These are phyloP conservation scores for Elymnias hypermnestra DNA, from an alignment of 1,140 invertebrate species.

Conservation along the genomic window DNA sequence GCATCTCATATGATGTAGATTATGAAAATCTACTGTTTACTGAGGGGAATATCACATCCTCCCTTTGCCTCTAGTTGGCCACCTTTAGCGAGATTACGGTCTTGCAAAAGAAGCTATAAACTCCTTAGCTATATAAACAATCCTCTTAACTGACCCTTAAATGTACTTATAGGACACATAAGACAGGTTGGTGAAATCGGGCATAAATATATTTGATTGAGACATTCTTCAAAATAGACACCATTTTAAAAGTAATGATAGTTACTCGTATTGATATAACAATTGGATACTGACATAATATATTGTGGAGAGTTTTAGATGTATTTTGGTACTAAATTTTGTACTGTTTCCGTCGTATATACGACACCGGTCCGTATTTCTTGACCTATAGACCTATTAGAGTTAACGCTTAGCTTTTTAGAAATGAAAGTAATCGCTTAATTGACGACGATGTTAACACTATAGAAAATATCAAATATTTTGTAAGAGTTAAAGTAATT, in stretches of 20 bases:
- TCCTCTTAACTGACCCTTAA: too few relatives aligned
- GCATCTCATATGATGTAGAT: too few relatives aligned
- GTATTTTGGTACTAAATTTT: slow-evolving; percentile 70
- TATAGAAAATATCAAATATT: slow-evolving; percentile 52
- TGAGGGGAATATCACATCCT: too few relatives aligned
- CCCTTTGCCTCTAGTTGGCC: too few relatives aligned
- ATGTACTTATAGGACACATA: too few relatives aligned
- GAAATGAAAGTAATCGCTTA: slow-evolving; percentile 45
- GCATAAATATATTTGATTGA: not conserved
- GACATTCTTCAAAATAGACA: slow-evolving; percentile 1
- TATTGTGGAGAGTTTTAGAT: slow-evolving; percentile 36
- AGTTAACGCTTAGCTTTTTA: slow-evolving; percentile 60
- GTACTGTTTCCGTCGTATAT: slow-evolving; percentile 55
- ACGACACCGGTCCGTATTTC: slow-evolving; percentile 54
- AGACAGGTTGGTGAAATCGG: too few relatives aligned
- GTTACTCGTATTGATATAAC: too few relatives aligned
- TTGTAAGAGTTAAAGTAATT: slow-evolving; percentile 48
- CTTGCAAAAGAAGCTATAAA: too few relatives aligned
- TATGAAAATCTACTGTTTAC: too few relatives aligned
- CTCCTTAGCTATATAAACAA: too few relatives aligned
- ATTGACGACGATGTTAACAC: slow-evolving; percentile 44
- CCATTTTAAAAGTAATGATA: slow-evolving; percentile 1
- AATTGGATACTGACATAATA: slow-evolving; percentile 13
- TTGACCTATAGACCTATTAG: slow-evolving; percentile 47
- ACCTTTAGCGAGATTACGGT: too few relatives aligned